These are phyloP conservation scores for Chymomyza amoena DNA, from an alignment of 2,888 invertebrate genomes.

Conservation along the genomic window DNA sequence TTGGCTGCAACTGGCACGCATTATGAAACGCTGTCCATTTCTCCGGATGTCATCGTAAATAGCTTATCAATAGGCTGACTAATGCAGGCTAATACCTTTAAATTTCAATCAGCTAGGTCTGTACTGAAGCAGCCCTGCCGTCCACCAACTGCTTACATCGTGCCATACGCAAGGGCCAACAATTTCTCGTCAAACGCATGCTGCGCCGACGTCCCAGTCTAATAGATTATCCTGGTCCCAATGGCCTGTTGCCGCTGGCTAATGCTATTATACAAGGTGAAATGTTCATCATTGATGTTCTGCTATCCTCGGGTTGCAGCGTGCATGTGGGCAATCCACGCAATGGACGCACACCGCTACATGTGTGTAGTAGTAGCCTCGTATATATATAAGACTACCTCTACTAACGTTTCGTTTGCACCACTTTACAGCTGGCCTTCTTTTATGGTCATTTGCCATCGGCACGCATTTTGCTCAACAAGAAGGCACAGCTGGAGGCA, in stretches of 20 bases:
- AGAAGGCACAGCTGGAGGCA: conserved; percentile 75
- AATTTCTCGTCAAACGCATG: conserved; percentile 76
- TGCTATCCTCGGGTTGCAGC: conserved; percentile 74
- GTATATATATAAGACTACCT: background rate
- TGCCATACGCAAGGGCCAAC: conserved; percentile 76
- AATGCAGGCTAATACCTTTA: background rate
- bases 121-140: conserved; percentile 70
- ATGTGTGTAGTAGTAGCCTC: conserved; percentile 60
- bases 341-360: conserved; percentile 75
- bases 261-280: conserved; percentile 76
- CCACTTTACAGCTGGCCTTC: conserved; percentile 72
- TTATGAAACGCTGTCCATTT: conserved; percentile 61
- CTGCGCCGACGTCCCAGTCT: conserved; percentile 71
- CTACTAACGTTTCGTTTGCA: background rate
- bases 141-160: conserved; percentile 73
- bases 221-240: conserved; percentile 75
- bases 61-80: background rate
- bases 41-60: conserved; percentile 72
- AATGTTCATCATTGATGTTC: conserved; percentile 75
- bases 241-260: conserved; percentile 76
- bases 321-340: conserved; percentile 74
- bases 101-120: conserved; percentile 52
- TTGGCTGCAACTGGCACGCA: conserved; percentile 35
- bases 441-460: conserved; percentile 75
- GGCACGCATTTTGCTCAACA: conserved; percentile 76